A percentile compares a stretch with the other conserved stretches of the same genome.
Evolutionary conservation across 1,140 invertebrate genomes (phyloP).

Genomic region (Lineus longissimus): DNA sequence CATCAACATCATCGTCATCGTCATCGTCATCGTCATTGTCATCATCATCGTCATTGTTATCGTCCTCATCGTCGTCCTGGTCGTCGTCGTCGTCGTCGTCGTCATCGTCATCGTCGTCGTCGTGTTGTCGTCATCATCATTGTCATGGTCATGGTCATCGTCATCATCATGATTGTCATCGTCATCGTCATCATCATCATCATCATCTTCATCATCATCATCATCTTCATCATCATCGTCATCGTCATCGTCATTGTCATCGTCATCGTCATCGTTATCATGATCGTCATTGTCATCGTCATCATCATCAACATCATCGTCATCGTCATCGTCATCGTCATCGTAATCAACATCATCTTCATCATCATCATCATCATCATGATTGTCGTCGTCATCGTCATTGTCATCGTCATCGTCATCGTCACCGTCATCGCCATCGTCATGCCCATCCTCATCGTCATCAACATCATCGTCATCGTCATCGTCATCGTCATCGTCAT

Average conservation of each 20-base stretch:
- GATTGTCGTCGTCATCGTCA: conserved; percentile 8
- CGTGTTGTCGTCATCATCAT: conserved; percentile 5
- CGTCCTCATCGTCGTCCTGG: conserved; percentile 1
- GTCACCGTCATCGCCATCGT: conserved; percentile 8
- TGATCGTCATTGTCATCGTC: too few species aligned
- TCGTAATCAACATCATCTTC: conserved; percentile 13
- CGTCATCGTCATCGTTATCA: not conserved
- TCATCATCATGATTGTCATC: too few species aligned
- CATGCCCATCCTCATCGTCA: too few species aligned
- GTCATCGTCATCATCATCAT: not conserved
- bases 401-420: conserved; percentile 9
- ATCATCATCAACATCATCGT: too few species aligned
- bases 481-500: conserved; percentile 13
- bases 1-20: not conserved
- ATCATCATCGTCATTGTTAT: conserved; percentile 5
- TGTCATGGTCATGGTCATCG: not conserved
- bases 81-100: not conserved
- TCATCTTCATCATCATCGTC: not conserved
- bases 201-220: not conserved
- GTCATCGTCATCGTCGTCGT: not conserved
- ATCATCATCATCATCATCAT: conserved; percentile 16
- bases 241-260: conserved; percentile 7
- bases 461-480: too few species aligned
- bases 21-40: not conserved
- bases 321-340: not conserved